These are phyloP conservation scores for Turnix velox DNA, from an alignment of 2,113 vertebrate species.

Conservation along the genomic window DNA sequence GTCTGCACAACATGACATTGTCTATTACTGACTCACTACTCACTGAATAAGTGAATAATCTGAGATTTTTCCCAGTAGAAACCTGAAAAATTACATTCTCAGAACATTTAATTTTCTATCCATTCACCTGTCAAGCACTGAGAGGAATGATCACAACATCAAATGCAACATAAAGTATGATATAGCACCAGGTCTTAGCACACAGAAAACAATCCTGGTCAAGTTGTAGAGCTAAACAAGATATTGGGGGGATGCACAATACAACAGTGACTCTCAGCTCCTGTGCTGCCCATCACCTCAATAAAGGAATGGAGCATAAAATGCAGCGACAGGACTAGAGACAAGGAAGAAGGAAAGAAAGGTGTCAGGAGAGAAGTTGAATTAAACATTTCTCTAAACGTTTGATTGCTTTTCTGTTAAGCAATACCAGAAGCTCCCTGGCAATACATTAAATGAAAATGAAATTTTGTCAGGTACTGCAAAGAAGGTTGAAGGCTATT, in stretches of 20 bases:
- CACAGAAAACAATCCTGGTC: neutral
- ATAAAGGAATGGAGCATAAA: neutral
- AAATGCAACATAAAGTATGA: neutral
- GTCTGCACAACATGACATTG: neutral
- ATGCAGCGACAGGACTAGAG: fast-evolving
- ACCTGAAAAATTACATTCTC: neutral
- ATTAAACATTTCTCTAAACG: neutral
- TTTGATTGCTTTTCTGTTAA: neutral
- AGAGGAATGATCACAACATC: neutral
- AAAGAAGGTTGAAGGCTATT: neutral
- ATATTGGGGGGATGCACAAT: neutral
- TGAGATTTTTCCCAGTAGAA: neutral
- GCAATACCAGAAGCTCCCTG: neutral
- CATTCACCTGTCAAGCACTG: neutral
- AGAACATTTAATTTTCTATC: neutral
- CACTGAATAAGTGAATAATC: neutral
- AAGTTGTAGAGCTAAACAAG: neutral
- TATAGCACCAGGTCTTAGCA: neutral
- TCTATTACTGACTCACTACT: neutral
- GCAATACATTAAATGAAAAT: neutral
- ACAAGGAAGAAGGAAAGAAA: neutral
- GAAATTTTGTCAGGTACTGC: too few species aligned
- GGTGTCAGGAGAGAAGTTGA: neutral
- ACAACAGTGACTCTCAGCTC: neutral
- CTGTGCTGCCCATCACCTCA: neutral